These are phyloP conservation scores for Rhimphoctona megacephalus DNA, from an alignment of 2,888 invertebrate genomes.

Conservation along the genomic window DNA sequence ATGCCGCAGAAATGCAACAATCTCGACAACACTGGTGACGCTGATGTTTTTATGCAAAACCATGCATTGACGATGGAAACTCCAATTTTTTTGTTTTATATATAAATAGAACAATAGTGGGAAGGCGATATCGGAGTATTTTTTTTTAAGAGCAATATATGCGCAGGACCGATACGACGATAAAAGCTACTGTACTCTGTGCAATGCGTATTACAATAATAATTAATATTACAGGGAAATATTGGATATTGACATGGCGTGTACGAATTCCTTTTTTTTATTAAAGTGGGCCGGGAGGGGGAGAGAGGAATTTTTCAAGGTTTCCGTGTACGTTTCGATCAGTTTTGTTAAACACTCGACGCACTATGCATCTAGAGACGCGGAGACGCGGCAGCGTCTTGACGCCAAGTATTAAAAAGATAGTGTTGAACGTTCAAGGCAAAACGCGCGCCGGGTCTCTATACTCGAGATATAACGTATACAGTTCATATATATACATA, in stretches of 20 bases:
- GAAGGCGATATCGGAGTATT: slow-evolving; percentile 52
- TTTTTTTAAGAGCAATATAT: neutral
- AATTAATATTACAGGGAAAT: neutral
- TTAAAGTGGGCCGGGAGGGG: neutral
- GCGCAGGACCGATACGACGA: slow-evolving; percentile 7
- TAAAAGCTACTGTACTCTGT: slow-evolving; percentile 40
- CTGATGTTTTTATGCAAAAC: slow-evolving; percentile 1
- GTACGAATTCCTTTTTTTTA: neutral
- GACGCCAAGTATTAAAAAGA: too few species aligned
- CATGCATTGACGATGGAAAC: slow-evolving; percentile 17
- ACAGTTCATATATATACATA: slow-evolving; percentile 48
- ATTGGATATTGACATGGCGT: neutral
- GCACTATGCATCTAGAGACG: too few species aligned
- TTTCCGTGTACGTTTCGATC: neutral
- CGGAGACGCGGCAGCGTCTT: too few species aligned
- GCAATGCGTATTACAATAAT: slow-evolving; percentile 13
- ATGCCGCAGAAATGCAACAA: neutral
- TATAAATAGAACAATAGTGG: slow-evolving; percentile 28
- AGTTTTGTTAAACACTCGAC: neutral
- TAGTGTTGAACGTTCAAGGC: too few species aligned
- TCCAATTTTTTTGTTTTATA: neutral
- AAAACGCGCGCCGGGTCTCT: too few species aligned
- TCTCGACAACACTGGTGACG: neutral
- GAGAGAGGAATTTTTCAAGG: neutral
- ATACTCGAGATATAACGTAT: slow-evolving; percentile 48